These are phyloP conservation scores for Cecropterus lyciades DNA, from an alignment of 1,140 invertebrate species.

Conservation along the genomic window DNA sequence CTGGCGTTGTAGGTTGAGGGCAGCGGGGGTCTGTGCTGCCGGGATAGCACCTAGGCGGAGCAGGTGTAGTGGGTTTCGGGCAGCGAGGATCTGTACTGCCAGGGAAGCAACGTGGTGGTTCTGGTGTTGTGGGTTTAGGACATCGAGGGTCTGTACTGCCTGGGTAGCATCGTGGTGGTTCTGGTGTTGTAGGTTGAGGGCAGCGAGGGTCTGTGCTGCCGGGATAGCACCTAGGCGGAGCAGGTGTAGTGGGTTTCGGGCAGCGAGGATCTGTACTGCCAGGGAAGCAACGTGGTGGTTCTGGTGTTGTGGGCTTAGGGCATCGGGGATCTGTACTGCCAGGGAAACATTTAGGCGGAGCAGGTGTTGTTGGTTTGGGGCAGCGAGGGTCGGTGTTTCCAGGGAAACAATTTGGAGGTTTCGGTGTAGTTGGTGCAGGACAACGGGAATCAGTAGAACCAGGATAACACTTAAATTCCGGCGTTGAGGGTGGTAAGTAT, in stretches of 20 bases:
- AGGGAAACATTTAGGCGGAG: slow-evolving; percentile 64
- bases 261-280: slow-evolving; percentile 86
- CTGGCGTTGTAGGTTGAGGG: slow-evolving; percentile 58
- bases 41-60: slow-evolving; percentile 54
- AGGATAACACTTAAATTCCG: slow-evolving; percentile 58
- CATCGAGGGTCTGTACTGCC: slow-evolving; percentile 73
- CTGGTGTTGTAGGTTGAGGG: slow-evolving; percentile 57
- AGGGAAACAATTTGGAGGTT: slow-evolving; percentile 54
- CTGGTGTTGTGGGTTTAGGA: slow-evolving; percentile 54
- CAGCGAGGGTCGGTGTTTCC: slow-evolving; percentile 63
- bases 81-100: slow-evolving; percentile 86
- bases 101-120: slow-evolving; percentile 83
- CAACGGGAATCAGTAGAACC: slow-evolving; percentile 59
- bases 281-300: slow-evolving; percentile 83
- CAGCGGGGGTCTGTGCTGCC: slow-evolving; percentile 83
- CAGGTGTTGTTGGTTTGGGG: slow-evolving; percentile 60
- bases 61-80: slow-evolving; percentile 79
- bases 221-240: slow-evolving; percentile 54
- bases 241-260: slow-evolving; percentile 79
- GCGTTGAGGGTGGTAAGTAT: slow-evolving; percentile 43
- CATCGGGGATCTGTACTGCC: slow-evolving; percentile 71
- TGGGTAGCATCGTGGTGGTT: slow-evolving; percentile 64
- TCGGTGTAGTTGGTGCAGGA: slow-evolving; percentile 48
- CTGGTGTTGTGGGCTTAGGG: slow-evolving; percentile 54
- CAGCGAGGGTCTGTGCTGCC: slow-evolving; percentile 83